Evolutionary conservation across 2,888 invertebrate genomes (phyloP), one percentile per base, ranked within the genome.

Genomic region (Lysandra coridon): DNA sequence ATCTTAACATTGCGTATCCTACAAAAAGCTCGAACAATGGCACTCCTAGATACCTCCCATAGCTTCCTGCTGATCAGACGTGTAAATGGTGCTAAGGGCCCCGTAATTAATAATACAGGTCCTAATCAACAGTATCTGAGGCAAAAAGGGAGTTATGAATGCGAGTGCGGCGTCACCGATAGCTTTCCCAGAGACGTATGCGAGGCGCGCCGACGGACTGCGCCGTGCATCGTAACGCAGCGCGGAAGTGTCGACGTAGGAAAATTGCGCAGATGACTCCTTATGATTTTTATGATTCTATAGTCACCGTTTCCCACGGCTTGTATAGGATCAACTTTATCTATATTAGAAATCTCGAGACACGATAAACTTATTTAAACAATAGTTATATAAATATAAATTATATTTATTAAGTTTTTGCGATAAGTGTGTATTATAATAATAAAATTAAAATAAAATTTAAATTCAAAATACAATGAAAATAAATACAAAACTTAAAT

Each of bases 121-220:
- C 57, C 49, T 76, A 37, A 76, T 53, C 53, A 76, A 53, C 23
- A 57, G 76, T 57, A 7, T 76, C 53, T 33, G 57, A 4, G 14
- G 57, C 49, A 44, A 53, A 53, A 53, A 76, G 53, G 53, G 23
- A 76, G 30, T 33, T 30, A 57, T 76, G 76, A 76, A 76, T 76
- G 76, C 30, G 76, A 53, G 23, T 44, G 53, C 57, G 76, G 57
- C 76, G 76, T 76, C 76, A 76, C 14, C 76, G 76, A 57, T 76
- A 33, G 53, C 57, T 76, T 76, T 76, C 76, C 76, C 76, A 76
- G 76, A 33, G 57, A 76, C 57, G 76, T 53, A 76, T 57, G 53
- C 30, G 30, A 14, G 76, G 57, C 76, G 76, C 76, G 76, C 76
- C 30, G 57, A 3, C 76, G 14, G 76, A 17, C 57, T 33, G 57